A percentile compares a stretch with the other conserved stretches of the same genome.
These are phyloP conservation scores for Toxotes chatareus DNA, from an alignment of 2,113 vertebrate genomes.

Conservation along the genomic window DNA sequence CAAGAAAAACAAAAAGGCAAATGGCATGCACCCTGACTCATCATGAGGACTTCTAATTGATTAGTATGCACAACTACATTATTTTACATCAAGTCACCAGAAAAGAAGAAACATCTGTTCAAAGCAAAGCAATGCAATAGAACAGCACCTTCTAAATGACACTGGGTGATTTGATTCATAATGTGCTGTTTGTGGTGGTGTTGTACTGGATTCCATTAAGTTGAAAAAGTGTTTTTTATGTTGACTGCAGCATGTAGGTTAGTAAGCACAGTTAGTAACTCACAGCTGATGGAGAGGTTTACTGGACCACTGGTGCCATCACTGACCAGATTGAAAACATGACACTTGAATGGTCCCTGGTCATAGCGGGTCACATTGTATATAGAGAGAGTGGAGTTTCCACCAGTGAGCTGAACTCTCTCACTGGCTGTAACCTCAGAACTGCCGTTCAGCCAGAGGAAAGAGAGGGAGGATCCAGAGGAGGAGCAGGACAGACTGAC, in stretches of 20 bases:
- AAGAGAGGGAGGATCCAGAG: background rate
- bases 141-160: background rate
- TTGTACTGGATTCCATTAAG: too few species aligned
- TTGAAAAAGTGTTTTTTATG: background rate
- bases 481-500: background rate
- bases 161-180: background rate
- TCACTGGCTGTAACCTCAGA: slow-evolving; percentile 59
- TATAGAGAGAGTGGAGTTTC: slow-evolving; percentile 52
- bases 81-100: background rate
- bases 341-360: slow-evolving; percentile 34
- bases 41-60: background rate
- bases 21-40: background rate
- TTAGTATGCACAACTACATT: background rate
- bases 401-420: slow-evolving; percentile 64
- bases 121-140: too few species aligned
- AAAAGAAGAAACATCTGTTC: background rate
- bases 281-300: slow-evolving; percentile 46
- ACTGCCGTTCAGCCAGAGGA: slow-evolving; percentile 1
- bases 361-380: slow-evolving; percentile 58
- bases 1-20: background rate
- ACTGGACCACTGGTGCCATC: background rate
- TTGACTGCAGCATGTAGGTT: background rate
- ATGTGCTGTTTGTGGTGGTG: background rate
- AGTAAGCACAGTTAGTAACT: background rate
- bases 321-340: slow-evolving; percentile 38